Base-by-base conservation (phyloP, 35 echinoderm and acorn worm species). In the Lytechinus pictus region DNA sequence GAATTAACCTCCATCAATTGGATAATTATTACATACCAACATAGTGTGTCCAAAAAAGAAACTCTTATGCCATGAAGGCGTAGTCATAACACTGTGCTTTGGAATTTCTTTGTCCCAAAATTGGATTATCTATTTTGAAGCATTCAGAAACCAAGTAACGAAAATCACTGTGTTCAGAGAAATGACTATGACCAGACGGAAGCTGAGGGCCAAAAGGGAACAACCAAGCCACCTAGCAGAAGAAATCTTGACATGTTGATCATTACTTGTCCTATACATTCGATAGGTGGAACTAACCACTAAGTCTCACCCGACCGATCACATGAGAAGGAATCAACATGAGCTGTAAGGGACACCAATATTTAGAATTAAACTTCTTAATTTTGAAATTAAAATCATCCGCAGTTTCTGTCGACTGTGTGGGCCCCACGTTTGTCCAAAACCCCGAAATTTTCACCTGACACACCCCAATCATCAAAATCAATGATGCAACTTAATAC, bases 381-480 rank as follows among this genome's bases (percentile, higher is more conserved):
- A 95, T 10, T 86, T 97, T 95, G 27, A 24, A 51, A 92, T 97
- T 97, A 52, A 61, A 16, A n/a, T 97, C 54, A 56, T 91, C 53
- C 57, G 96, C 96, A 95, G 95, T n/a, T 95, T 14, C 94, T 89
- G 55, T 95, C 96, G 6, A 97, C 86, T 7, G 96, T 91, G 58
- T 97, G 96, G 24, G 94, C 94, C 27, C 96, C 96, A 94, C 96
- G 95, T 52, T 28, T 55, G 54, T 97, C 96, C 21, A 97, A 66
- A 55, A 86, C 91, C 54, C 9, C 4, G 12, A 96, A 96, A 27
- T 95, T 27, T 96, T 55, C 54, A 21, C 7, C 44, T 27, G 79
- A 87, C 3, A 96, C 93, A 28, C 95, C 96, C 96, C 96, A 96
- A 33, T 95, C 96, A 91, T 95, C 96, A 24, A 55, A 14, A 92